A percentile compares a stretch with the other conserved stretches of the same genome.
Evolutionary conservation across 2,888 invertebrate genomes (phyloP).

Genomic region (Hydriomena furcata): DNA sequence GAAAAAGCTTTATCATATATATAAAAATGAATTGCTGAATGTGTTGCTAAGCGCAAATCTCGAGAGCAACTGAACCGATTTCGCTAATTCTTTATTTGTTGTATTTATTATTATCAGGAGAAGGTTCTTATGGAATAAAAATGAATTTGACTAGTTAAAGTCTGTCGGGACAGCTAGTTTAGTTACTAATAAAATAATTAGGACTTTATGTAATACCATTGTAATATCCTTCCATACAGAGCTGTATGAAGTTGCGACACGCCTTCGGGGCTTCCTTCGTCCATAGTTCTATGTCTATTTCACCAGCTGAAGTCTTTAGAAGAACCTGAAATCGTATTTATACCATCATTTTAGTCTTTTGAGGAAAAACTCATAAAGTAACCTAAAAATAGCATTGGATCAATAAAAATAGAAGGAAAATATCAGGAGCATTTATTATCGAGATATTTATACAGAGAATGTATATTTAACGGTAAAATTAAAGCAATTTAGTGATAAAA

Average conservation of each 20-base stretch:
- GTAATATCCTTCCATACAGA: slow-evolving; percentile 98
- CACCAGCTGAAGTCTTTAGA: slow-evolving; percentile 95
- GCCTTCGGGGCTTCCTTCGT: slow-evolving; percentile 98
- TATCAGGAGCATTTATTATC: background rate
- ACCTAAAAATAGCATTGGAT: background rate
- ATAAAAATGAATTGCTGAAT: too few relatives aligned
- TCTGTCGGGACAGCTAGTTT: too few relatives aligned
- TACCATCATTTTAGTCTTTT: background rate
- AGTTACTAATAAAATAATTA: too few relatives aligned
- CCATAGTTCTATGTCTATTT: slow-evolving; percentile 99
- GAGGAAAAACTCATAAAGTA: background rate
- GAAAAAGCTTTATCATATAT: too few relatives aligned
- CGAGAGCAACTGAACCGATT: too few relatives aligned
- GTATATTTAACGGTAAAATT: background rate
- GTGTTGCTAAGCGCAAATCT: too few relatives aligned
- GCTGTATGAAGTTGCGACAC: slow-evolving; percentile 96
- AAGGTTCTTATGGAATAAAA: too few relatives aligned
- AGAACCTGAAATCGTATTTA: slow-evolving; percentile 86
- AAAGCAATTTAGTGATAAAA: background rate
- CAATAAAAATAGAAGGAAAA: background rate
- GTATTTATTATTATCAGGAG: too few relatives aligned
- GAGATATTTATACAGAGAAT: too few relatives aligned
- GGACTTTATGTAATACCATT: slow-evolving; percentile 84
- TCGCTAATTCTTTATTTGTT: too few relatives aligned
- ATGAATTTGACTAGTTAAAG: too few relatives aligned